Evolutionary conservation across 2,797 vertebrate species (phyloP).

Genomic region (Myotis vivesi): DNA sequence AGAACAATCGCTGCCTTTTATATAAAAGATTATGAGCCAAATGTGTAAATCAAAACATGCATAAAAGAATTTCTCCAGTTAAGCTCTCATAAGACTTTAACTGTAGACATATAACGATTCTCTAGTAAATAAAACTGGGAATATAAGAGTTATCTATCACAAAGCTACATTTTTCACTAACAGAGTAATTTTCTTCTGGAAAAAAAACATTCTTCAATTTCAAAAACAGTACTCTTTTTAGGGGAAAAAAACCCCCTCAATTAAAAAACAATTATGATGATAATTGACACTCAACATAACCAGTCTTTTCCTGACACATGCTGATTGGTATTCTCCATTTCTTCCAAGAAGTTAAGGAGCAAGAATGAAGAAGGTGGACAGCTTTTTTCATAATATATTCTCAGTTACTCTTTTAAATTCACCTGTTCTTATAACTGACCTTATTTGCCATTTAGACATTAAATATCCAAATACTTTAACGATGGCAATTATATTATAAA

Average conservation of each 20-base stretch:
- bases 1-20: slow-evolving; percentile 27
- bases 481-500: slow-evolving; percentile 72
- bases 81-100: slow-evolving; percentile 42
- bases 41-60: slow-evolving; percentile 34
- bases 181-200: slow-evolving; percentile 42
- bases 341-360: slow-evolving; percentile 19
- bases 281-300: not conserved
- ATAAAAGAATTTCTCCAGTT: slow-evolving; percentile 19
- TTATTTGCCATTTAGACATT: slow-evolving; percentile 75
- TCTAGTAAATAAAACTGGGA: slow-evolving; percentile 35
- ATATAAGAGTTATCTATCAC: slow-evolving; percentile 33
- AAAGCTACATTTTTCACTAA: slow-evolving; percentile 37
- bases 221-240: not conserved
- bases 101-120: slow-evolving; percentile 8
- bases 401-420: slow-evolving; percentile 74
- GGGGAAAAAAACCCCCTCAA: not conserved
- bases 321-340: not conserved
- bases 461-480: slow-evolving; percentile 77
- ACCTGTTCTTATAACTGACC: slow-evolving; percentile 64
- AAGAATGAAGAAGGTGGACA: not conserved
- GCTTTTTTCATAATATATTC: slow-evolving; percentile 47
- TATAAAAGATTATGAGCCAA: slow-evolving; percentile 51
- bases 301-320: not conserved
- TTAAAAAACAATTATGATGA: not conserved
- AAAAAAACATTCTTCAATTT: slow-evolving; percentile 44